Percentiles rank a stretch among this genome's conserved stretches.
Evolutionary conservation across 2,888 invertebrate species (phyloP).

Genomic region (Cephus pulcher): DNA sequence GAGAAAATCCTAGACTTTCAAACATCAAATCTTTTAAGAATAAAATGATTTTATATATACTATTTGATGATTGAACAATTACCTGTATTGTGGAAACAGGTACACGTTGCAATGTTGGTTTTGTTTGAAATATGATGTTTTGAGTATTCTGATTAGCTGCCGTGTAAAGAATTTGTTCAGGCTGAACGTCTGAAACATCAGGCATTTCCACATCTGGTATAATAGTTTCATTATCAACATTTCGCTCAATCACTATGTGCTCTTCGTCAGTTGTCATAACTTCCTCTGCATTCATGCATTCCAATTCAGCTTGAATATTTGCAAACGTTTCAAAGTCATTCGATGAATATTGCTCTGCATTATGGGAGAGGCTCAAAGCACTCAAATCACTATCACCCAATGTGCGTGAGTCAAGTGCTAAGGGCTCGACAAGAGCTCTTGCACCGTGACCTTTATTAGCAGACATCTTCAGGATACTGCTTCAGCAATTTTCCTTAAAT

Average conservation of each 20-base stretch:
- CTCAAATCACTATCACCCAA: constrained; percentile 58
- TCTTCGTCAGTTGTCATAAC: constrained; percentile 60
- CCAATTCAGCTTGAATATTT: constrained; percentile 65
- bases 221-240: constrained; percentile 47
- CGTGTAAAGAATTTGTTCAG: constrained; percentile 58
- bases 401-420: constrained; percentile 50
- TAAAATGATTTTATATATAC: constrained; percentile 2
- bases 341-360: constrained; percentile 52
- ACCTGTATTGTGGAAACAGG: constrained; percentile 58
- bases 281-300: constrained; percentile 62
- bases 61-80: constrained; percentile 12
- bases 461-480: constrained; percentile 45
- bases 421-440: constrained; percentile 55
- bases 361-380: constrained; percentile 50
- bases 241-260: constrained; percentile 41
- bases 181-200: constrained; percentile 51
- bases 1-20: not conserved
- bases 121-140: constrained; percentile 60
- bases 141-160: constrained; percentile 55
- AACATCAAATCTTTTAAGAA: not conserved
- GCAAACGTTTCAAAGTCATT: constrained; percentile 65
- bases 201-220: constrained; percentile 60
- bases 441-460: constrained; percentile 51
- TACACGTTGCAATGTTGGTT: constrained; percentile 60
- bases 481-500: not conserved